Base-by-base conservation (phyloP, 64 coral and sea anemone genomes). In the Dendrophyllia cribrosa region DNA sequence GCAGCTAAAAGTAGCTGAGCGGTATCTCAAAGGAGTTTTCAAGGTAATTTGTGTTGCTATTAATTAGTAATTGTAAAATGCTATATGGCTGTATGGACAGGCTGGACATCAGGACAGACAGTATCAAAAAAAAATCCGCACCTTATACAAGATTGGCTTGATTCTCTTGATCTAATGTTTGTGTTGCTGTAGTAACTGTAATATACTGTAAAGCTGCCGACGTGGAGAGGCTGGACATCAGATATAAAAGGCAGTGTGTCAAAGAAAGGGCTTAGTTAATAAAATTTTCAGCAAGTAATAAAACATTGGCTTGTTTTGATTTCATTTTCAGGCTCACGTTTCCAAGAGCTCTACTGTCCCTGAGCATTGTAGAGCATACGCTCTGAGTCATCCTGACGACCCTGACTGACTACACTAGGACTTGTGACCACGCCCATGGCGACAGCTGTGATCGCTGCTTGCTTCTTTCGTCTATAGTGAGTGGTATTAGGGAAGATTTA, bases 11-110 rank as follows among this genome's bases (percentile, higher is more conserved):
- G 75, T 77, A 77, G 51, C 75, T 52, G 24, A 77, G n/a, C 21
- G 51, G 50, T 77, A 55, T 58, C 75, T 77, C 51, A 58, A 77
- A 22, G 48, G 51, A 44, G 20, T 56, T 77, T 58, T 58, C 20
- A 77, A 77, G 75, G 51, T 77, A 77, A 77, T 44, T 77, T 58
- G 20, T 77, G 51, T 77, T 77, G 75, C 22, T 56, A 58, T 72
- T n/a, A n/a, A n/a, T n/a, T n/a, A 25, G 69, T 72, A 72, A 72
- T 77, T 77, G 51, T 13, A 77, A 77, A 14, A 77, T 77, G 51
- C n/a, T 53, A 20, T 44, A 77, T n/a, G 48, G 21, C 49, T 77
- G 48, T 56, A 49, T 58, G 17, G 19, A 77, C 49, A 77, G 48
- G n/a, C 75, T 77, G 75, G 75, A 56, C 51, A 77, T 21, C 48